Percentiles rank a stretch among this genome's conserved stretches.
These are phyloP conservation scores for Ophion ellenae DNA, from an alignment of 2,888 invertebrate genomes.

Conservation along the genomic window DNA sequence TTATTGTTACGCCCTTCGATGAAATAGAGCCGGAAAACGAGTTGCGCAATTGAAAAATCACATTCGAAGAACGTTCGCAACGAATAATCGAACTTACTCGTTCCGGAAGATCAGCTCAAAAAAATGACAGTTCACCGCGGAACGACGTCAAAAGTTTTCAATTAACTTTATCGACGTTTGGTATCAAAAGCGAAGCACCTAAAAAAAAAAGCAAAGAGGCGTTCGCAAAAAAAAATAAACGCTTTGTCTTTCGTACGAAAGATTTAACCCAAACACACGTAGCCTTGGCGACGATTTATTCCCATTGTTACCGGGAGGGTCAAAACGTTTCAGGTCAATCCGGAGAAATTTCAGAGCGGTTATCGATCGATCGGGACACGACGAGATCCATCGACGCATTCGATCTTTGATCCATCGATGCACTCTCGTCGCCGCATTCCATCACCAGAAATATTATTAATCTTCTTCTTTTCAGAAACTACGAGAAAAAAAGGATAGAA, in stretches of 20 bases:
- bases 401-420: constrained; percentile 34
- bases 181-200: neutral
- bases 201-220: neutral
- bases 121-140: neutral
- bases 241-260: neutral
- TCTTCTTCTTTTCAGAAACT: constrained; percentile 62
- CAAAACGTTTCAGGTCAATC: constrained; percentile 40
- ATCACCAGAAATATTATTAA: constrained; percentile 49
- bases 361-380: constrained; percentile 43
- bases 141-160: neutral
- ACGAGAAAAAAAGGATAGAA: constrained; percentile 39
- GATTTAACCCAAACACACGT: neutral
- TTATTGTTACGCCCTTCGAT: no score
- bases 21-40: neutral
- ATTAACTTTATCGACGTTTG: neutral
- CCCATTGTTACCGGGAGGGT: constrained; percentile 23
- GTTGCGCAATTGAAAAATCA: neutral
- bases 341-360: neutral
- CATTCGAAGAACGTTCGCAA: neutral
- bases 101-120: neutral
- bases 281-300: constrained; percentile 5
- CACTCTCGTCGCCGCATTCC: neutral
- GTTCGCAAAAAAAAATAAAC: neutral
- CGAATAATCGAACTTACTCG: neutral
- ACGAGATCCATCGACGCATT: constrained; percentile 10